Evolutionary conservation across 2,888 invertebrate genomes (phyloP).

Genomic region (Spodoptera exigua): DNA sequence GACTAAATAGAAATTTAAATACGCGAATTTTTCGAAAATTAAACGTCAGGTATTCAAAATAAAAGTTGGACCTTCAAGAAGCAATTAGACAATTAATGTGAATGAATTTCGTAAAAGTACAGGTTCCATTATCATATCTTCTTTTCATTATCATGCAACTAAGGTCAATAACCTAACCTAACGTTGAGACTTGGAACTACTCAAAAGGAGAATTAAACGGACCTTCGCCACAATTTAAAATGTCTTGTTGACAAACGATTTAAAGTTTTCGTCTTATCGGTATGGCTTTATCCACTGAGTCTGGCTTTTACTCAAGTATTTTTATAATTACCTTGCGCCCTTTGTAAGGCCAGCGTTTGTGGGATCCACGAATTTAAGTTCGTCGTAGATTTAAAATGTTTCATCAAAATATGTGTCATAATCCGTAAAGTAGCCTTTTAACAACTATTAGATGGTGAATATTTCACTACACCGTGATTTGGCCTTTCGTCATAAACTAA

Average conservation of each 20-base stretch:
- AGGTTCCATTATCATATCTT: no score
- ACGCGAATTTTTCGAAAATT: no score
- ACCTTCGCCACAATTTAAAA: slow-evolving; percentile 60
- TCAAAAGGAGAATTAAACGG: slow-evolving; percentile 55
- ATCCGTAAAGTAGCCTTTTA: not conserved
- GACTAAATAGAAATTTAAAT: no score
- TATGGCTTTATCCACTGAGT: slow-evolving; percentile 46
- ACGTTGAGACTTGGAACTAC: slow-evolving; percentile 32
- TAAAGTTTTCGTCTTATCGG: slow-evolving; percentile 67
- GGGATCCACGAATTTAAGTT: slow-evolving; percentile 29
- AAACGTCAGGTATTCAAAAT: no score
- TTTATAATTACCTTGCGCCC: slow-evolving; percentile 61
- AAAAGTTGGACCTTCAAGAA: no score
- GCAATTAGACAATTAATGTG: no score
- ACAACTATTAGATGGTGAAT: not conserved
- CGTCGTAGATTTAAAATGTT: slow-evolving; percentile 19
- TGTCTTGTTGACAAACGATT: slow-evolving; percentile 64
- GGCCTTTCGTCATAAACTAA: no score
- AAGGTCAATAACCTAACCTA: slow-evolving; percentile 10
- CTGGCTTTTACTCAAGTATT: slow-evolving; percentile 56
- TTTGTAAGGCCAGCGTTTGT: slow-evolving; percentile 51
- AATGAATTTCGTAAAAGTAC: no score
- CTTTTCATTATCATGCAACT: slow-evolving; percentile 5
- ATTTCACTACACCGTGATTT: slow-evolving; percentile 1
- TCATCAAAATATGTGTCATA: slow-evolving; percentile 6